phyloP scores from a whole-genome alignment of 2,113 vertebrate genomes.

The Thalassarche chlororhynchos region DNA sequence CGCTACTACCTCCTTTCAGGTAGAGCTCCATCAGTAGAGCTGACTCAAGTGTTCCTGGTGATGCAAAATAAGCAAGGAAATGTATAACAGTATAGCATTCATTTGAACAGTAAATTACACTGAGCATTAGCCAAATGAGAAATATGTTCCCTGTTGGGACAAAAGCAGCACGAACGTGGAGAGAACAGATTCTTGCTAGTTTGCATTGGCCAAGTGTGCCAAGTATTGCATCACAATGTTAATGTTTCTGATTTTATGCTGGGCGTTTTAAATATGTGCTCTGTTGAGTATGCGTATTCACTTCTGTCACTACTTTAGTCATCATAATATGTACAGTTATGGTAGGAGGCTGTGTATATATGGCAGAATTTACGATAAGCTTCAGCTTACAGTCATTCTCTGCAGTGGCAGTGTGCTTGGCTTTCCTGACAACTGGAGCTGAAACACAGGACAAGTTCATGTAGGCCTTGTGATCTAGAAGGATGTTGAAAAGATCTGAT shows the following conservation, averaged over 20 bases:
- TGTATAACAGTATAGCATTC: background rate
- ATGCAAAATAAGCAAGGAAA: background rate
- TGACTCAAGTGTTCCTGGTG: background rate
- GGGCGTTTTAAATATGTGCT: background rate
- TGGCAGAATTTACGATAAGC: background rate
- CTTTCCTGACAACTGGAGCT: background rate
- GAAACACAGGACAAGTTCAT: background rate
- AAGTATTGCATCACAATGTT: background rate
- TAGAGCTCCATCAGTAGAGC: background rate
- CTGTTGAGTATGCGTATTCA: background rate
- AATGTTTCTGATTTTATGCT: background rate
- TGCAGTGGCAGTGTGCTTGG: background rate
- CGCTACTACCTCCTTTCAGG: background rate
- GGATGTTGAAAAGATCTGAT: background rate
- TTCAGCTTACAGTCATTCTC: background rate
- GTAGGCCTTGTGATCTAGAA: background rate
- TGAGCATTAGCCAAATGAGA: background rate
- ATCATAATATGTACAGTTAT: background rate
- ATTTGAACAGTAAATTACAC: background rate
- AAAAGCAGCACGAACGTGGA: background rate
- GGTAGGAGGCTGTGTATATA: background rate
- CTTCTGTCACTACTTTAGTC: background rate
- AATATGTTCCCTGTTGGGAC: background rate
- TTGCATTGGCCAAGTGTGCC: background rate
- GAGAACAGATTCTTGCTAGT: background rate